Evolutionary conservation across 2,797 vertebrate genomes (phyloP), one percentile per base, ranked within the genome.

Genomic region (Acanthis flammea): DNA sequence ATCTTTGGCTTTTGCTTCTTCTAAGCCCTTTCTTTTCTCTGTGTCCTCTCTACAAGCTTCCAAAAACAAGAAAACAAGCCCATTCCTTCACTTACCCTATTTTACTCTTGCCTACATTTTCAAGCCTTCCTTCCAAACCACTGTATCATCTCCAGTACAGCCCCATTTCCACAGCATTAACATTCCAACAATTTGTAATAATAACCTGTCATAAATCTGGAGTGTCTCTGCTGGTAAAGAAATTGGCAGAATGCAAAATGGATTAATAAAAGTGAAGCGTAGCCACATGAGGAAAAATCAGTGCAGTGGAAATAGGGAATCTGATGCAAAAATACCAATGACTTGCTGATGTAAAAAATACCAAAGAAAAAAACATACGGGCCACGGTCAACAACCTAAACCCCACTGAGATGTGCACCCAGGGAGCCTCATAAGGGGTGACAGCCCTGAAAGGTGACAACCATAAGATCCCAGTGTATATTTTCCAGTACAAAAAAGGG

Each of bases 341-440:
- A 48, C 15, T 31, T 0, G 0, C 27, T 44, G 28, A 54, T 10
- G 3, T 23, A 70, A 24, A 53, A 63, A 77, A 50, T 9, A 60
- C 21, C 12, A 84, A 45, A 17, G 6, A 62, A 54, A 60, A 4
- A 66, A 7, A 19, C 8, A 5, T 3, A 42, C 0, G 5, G 9
- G 19, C 17, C 21, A 67, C 14, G 45, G 6, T 72, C 33, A 60
- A 6, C 6, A 3, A 16, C 1, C 7, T 58, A 66, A 86, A 63
- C 2, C 3, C 24, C 21, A 9, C 1, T 39, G 12, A 19, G 10
- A n/a, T 4, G 4, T 1, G 4, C 3, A n/a, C 19, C 22, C 8
- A 22, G 8, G 4, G 7, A 67, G 37, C 27, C 33, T 47, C 3
- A 10, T 41, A 4, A 19, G 5, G 8, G 21, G 14, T 7, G 4